Evolutionary conservation across 2,797 vertebrate species (phyloP).

Genomic region (Myotis pilosus): DNA sequence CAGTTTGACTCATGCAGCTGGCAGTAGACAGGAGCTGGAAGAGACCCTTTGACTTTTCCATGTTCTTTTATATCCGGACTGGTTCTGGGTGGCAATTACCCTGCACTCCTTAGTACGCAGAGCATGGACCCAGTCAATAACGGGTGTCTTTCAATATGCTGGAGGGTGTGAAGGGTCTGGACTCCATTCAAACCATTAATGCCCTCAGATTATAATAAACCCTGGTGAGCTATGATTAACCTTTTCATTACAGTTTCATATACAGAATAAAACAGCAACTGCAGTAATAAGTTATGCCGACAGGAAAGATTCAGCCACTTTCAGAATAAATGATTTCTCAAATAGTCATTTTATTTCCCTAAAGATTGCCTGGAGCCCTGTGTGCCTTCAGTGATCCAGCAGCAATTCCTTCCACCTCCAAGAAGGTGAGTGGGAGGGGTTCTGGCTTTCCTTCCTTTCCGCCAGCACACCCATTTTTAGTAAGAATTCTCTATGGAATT

Average conservation of each 20-base stretch:
- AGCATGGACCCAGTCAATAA: constrained; percentile 20
- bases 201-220: constrained; percentile 32
- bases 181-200: constrained; percentile 60
- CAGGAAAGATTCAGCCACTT: constrained; percentile 45
- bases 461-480: not conserved
- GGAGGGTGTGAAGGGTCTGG: constrained; percentile 26
- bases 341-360: not conserved
- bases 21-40: not conserved
- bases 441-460: not conserved
- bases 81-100: constrained; percentile 16
- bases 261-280: constrained; percentile 18
- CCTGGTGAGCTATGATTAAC: constrained; percentile 52
- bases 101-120: not conserved
- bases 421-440: not conserved
- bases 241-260: constrained; percentile 57
- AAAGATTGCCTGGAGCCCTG: not conserved
- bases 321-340: constrained; percentile 54
- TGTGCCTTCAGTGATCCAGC: not conserved
- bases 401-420: not conserved
- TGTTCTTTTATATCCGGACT: constrained; percentile 17
- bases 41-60: not conserved
- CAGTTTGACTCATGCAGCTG: not conserved
- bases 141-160: constrained; percentile 33
- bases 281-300: constrained; percentile 28
- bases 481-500: not conserved